Evolutionary conservation across 2,888 invertebrate genomes (phyloP), one percentile per base, ranked within the genome.

Genomic region (Drosophila neoperkinsi): DNA sequence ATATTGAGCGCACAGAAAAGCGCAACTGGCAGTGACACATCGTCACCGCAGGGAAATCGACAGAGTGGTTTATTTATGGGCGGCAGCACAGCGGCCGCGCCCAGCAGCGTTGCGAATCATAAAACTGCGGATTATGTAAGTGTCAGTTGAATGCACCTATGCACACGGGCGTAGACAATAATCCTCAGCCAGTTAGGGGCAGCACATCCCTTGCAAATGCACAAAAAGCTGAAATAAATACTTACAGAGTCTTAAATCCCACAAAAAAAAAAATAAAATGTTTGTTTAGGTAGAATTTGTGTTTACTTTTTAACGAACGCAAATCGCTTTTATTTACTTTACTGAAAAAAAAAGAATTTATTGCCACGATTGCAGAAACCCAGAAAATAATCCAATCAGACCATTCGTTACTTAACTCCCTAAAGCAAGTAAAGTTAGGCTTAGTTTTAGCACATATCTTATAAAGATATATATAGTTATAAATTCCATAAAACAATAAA

Each of bases 1-100:
- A 97, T 97, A 88, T 94, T 97, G 80, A 97, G 96, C 92, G 96
- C 97, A 68, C 96, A 96, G 83, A 94, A 96, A 94, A 95, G 96
- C 95, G 93, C 93, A 92, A 82, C 90, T 66, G 92, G 91, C 76
- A 90, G 91, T 82, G 90, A 85, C 69, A 90, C 92, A 79, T 91
- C 92, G 66, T 93, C 93, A 71, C 93, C 93, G 61, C 67, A 92
- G 84, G 91, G 92, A 79, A 92, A 91, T 87, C 91, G 93, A 70
- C 93, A 93, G 63, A 92, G 90, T 88, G 92, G 88, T 80, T 82
- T 93, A 65, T 93, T 90, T 82, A 86, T 92, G 81, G 88, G 79
- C 58, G 77, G 81, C n/a, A 74, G 64, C 38, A 74, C 62, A 46
- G 53, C 90, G 75, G 67, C 83, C 82, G 86, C 86, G 79, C 79